These are phyloP conservation scores for Sphaeramia orbicularis DNA, from an alignment of 2,797 vertebrate species.

Conservation along the genomic window DNA sequence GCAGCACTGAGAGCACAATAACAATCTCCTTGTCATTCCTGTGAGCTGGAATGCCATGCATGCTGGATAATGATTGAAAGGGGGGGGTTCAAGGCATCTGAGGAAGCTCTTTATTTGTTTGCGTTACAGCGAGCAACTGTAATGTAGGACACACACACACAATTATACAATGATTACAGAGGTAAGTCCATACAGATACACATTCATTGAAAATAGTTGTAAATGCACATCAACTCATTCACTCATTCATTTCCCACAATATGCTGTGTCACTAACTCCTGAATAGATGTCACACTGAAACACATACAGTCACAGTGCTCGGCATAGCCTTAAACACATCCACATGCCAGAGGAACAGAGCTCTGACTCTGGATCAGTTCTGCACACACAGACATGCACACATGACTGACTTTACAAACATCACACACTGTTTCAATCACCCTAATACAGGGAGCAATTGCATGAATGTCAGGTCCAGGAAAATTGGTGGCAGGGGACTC, in stretches of 20 bases:
- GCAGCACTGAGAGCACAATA: conserved; percentile 81
- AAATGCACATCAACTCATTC: conserved; percentile 36
- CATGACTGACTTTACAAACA: conserved; percentile 31
- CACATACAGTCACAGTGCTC: neutral
- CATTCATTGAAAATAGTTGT: conserved; percentile 30
- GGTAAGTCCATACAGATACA: conserved; percentile 25
- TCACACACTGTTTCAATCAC: conserved; percentile 41
- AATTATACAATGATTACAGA: conserved; percentile 59
- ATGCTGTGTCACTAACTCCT: conserved; percentile 24
- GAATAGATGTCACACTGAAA: conserved; percentile 9
- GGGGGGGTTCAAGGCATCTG: conserved; percentile 69
- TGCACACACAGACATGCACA: conserved; percentile 29
- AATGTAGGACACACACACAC: conserved; percentile 73
- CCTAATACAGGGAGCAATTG: conserved; percentile 42
- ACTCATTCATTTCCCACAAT: conserved; percentile 63
- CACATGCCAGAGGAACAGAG: conserved; percentile 37
- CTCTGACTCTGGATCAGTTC: conserved; percentile 47
- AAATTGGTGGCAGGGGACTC: conserved; percentile 34
- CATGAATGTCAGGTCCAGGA: conserved; percentile 37
- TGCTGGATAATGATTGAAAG: conserved; percentile 82
- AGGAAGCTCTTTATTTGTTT: conserved; percentile 84
- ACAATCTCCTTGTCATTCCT: conserved; percentile 86
- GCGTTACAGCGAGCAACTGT: conserved; percentile 72
- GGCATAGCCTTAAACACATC: conserved; percentile 38
- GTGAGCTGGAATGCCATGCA: conserved; percentile 84